These are phyloP conservation scores for Willisornis vidua DNA, from an alignment of 2,113 vertebrate genomes.

Conservation along the genomic window DNA sequence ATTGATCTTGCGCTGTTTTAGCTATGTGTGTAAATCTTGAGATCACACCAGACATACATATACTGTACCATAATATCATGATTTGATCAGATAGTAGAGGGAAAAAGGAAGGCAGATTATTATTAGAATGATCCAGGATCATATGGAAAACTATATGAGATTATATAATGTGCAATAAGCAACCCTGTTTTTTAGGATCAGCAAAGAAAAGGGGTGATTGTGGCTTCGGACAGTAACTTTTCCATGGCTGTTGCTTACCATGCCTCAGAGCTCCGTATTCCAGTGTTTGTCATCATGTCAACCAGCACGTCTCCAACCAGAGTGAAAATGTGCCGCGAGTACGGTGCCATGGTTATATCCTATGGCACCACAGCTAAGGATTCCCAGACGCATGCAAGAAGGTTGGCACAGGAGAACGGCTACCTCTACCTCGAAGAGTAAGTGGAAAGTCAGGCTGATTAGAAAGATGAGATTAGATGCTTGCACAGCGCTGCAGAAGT, in stretches of 20 bases:
- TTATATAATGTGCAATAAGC: background rate
- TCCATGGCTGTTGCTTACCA: slow-evolving; percentile 89
- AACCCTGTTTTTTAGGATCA: slow-evolving; percentile 76
- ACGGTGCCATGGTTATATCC: slow-evolving; percentile 87
- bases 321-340: slow-evolving; percentile 85
- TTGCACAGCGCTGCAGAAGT: background rate
- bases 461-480: background rate
- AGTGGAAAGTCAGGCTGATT: slow-evolving; percentile 42
- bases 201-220: slow-evolving; percentile 89
- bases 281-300: slow-evolving; percentile 86
- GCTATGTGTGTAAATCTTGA: background rate
- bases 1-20: background rate
- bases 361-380: slow-evolving; percentile 79
- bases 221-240: slow-evolving; percentile 87
- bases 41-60: background rate
- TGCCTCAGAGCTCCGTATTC: slow-evolving; percentile 80
- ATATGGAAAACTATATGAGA: fast-evolving
- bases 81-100: background rate
- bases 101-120: background rate
- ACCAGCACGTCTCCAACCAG: slow-evolving; percentile 73
- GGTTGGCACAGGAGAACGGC: slow-evolving; percentile 83
- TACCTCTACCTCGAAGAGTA: slow-evolving; percentile 91
- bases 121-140: background rate
- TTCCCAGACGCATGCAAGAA: slow-evolving; percentile 80
- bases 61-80: background rate